These are phyloP conservation scores for Alosa sapidissima DNA, from an alignment of 2,797 vertebrate species.

Conservation along the genomic window DNA sequence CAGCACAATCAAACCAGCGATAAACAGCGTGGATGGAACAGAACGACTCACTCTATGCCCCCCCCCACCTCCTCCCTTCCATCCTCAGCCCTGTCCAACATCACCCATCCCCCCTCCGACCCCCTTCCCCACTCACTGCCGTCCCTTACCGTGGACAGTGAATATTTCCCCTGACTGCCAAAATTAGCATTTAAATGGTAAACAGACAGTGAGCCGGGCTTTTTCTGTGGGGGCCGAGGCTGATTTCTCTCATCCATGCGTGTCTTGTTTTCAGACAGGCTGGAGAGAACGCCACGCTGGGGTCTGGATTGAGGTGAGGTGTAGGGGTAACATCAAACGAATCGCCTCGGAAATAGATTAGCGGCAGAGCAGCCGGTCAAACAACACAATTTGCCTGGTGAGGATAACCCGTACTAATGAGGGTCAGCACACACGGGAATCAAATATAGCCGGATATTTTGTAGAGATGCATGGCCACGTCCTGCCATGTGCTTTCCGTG, in stretches of 20 bases:
- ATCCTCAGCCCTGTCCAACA: neutral
- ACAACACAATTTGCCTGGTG: constrained; percentile 25
- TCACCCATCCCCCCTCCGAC: constrained; percentile 21
- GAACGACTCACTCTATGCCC: constrained; percentile 45
- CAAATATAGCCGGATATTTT: constrained; percentile 12
- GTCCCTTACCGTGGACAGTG: constrained; percentile 40
- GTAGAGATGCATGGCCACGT: neutral
- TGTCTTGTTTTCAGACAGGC: constrained; percentile 42
- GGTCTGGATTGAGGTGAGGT: constrained; percentile 20
- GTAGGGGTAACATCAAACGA: constrained; percentile 7
- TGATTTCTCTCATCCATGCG: constrained; percentile 45
- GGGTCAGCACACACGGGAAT: constrained; percentile 5
- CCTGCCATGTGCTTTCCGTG: neutral
- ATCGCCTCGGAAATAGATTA: constrained; percentile 25
- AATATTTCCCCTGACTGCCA: constrained; percentile 38
- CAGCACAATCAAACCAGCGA: constrained; percentile 42
- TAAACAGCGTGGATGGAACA: constrained; percentile 35
- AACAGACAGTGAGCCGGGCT: constrained; percentile 45
- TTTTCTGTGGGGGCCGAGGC: constrained; percentile 40
- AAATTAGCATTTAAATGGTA: constrained; percentile 58
- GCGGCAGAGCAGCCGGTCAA: constrained; percentile 8
- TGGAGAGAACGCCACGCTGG: constrained; percentile 31
- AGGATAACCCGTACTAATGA: constrained; percentile 20
- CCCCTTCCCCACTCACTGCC: constrained; percentile 29
- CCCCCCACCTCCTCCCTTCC: neutral